Percentiles rank a stretch among this genome's conserved stretches.
These are phyloP conservation scores for Urocitellus parryii DNA, from an alignment of 2,113 vertebrate genomes.

Conservation along the genomic window DNA sequence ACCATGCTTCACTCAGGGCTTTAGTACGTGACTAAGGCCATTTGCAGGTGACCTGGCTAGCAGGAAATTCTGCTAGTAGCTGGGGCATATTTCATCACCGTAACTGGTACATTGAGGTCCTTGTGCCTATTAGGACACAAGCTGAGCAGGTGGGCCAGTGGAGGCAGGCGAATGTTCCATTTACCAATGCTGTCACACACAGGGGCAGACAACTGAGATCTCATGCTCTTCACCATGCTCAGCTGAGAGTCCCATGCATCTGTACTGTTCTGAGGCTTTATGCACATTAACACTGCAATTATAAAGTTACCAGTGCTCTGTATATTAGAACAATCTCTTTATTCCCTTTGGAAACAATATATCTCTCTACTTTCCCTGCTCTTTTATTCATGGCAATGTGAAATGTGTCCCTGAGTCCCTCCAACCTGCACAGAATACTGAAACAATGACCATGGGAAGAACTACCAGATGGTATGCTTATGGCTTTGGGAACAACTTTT, in stretches of 20 bases:
- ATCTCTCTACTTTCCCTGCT: not conserved
- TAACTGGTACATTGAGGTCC: not conserved
- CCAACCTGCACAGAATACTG: not conserved
- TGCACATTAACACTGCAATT: not conserved
- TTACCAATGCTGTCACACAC: not conserved
- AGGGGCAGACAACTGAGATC: not conserved
- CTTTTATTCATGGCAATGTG: not conserved
- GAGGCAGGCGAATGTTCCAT: not conserved
- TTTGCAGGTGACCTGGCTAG: too few species aligned
- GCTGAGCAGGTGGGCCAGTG: not conserved
- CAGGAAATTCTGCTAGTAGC: not conserved
- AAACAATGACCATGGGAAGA: slow-evolving; percentile 42
- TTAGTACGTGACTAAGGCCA: not conserved
- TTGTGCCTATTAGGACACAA: not conserved
- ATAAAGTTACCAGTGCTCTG: not conserved
- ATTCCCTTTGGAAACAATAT: not conserved
- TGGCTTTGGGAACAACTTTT: slow-evolving; percentile 41
- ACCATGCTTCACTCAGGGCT: not conserved
- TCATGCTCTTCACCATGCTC: not conserved
- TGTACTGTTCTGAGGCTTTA: not conserved
- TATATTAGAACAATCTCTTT: not conserved
- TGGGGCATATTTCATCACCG: not conserved
- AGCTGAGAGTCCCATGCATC: not conserved
- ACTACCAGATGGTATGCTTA: slow-evolving; percentile 56
- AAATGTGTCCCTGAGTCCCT: slow-evolving; percentile 20